Conservation (phyloP, 2,113 vertebrate species). For the Phaethornis superciliosus region DNA sequence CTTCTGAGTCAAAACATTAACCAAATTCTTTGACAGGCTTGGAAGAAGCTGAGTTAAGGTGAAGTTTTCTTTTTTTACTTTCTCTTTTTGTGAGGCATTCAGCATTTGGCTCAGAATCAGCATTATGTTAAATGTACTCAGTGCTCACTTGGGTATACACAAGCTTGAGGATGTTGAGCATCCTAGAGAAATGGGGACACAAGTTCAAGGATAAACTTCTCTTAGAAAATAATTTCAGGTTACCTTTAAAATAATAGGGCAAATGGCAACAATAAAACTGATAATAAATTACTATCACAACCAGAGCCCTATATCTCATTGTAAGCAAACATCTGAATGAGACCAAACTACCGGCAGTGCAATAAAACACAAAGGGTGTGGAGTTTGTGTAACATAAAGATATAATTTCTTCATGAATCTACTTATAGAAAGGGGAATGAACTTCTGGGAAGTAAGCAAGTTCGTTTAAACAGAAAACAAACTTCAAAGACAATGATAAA, state of each 20-base stretch:
- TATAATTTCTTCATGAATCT: conserved; percentile 44
- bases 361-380: conserved; percentile 48
- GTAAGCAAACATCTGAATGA: conserved; percentile 17
- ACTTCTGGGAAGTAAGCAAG: conserved; percentile 66
- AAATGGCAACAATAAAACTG: conserved; percentile 42
- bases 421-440: conserved; percentile 72
- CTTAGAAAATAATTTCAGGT: conserved; percentile 5
- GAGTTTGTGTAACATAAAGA: conserved; percentile 35
- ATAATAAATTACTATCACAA: conserved; percentile 51
- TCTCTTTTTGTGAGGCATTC: neutral
- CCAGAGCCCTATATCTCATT: neutral
- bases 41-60: neutral
- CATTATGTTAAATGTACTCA: neutral
- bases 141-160: neutral
- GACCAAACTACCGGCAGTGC: conserved; percentile 13
- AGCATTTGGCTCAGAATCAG: neutral
- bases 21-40: neutral
- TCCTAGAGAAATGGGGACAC: neutral
- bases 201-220: neutral
- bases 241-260: conserved; percentile 20
- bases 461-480: conserved; percentile 50
- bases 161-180: neutral
- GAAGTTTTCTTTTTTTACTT: neutral
- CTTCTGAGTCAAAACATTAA: neutral
- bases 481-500: conserved; percentile 51